These are phyloP conservation scores for Polypedilum vanderplanki DNA, from an alignment of 1,140 invertebrate species.

Conservation along the genomic window DNA sequence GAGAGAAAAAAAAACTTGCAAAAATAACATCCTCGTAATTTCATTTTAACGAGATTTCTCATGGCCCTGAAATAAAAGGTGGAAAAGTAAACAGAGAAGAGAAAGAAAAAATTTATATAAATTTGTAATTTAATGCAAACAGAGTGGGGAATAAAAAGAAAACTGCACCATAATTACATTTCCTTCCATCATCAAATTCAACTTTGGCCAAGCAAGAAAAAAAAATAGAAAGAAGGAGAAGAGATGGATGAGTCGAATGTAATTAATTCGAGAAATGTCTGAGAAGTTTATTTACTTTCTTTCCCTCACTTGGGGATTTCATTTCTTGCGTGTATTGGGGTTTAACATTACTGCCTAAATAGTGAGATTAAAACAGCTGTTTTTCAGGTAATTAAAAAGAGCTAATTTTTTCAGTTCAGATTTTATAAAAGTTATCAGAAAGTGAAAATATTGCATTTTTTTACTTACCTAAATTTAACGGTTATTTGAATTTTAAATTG, in stretches of 20 bases:
- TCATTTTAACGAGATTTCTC: constrained; percentile 22
- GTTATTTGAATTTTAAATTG: too few relatives aligned
- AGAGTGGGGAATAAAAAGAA: neutral
- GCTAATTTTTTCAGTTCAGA: too few relatives aligned
- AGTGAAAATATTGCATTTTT: too few relatives aligned
- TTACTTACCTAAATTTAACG: too few relatives aligned
- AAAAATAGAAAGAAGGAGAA: neutral
- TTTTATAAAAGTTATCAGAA: too few relatives aligned
- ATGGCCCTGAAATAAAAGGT: neutral
- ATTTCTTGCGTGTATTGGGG: too few relatives aligned
- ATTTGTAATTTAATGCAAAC: constrained; percentile 23
- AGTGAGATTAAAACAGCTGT: too few relatives aligned
- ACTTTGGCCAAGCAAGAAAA: neutral
- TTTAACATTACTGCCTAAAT: too few relatives aligned
- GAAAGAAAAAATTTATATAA: neutral
- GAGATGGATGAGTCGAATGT: constrained; percentile 3
- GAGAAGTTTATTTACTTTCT: constrained; percentile 18
- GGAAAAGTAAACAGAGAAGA: constrained; percentile 8
- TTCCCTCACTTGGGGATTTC: neutral
- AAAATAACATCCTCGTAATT: constrained; percentile 23
- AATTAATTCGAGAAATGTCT: constrained; percentile 19
- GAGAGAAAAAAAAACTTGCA: neutral
- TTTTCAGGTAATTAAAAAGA: too few relatives aligned
- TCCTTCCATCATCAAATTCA: neutral
- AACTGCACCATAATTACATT: constrained; percentile 27